phyloP scores from a whole-genome alignment of 1,140 invertebrate genomes.

The Aleiodes sp. region DNA sequence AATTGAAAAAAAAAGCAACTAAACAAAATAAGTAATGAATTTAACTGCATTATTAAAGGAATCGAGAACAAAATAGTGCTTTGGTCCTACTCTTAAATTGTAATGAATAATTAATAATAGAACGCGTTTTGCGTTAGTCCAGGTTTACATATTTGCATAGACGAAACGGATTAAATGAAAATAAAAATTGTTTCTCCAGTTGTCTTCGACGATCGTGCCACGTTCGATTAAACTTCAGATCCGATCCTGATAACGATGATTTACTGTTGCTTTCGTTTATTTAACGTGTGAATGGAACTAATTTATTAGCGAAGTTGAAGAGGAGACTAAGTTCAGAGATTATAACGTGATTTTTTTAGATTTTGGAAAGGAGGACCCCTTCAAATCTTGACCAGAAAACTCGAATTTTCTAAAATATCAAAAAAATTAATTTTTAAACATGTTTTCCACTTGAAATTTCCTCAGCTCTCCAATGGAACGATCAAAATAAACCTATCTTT shows the following conservation, averaged over 20 bases:
- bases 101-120: constrained; percentile 9
- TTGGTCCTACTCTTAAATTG: constrained; percentile 6
- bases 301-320: too few relatives aligned
- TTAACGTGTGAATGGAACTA: not conserved
- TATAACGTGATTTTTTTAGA: too few relatives aligned
- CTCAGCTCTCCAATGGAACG: too few relatives aligned
- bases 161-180: not conserved
- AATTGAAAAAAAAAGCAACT: not conserved
- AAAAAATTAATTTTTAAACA: too few relatives aligned
- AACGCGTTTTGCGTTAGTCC: not conserved
- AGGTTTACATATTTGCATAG: not conserved
- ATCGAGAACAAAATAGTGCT: constrained; percentile 10
- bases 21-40: not conserved
- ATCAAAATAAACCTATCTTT: too few relatives aligned
- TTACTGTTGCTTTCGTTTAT: too few relatives aligned
- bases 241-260: not conserved
- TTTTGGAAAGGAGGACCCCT: too few relatives aligned
- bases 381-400: too few relatives aligned
- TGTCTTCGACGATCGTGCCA: too few relatives aligned
- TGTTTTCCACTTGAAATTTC: too few relatives aligned
- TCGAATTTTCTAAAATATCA: too few relatives aligned
- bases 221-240: not conserved
- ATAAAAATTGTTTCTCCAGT: not conserved
- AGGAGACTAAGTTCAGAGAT: too few relatives aligned
- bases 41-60: constrained; percentile 6